phyloP scores from a whole-genome alignment of 2,888 invertebrate species.

The Hartigia nigra region DNA sequence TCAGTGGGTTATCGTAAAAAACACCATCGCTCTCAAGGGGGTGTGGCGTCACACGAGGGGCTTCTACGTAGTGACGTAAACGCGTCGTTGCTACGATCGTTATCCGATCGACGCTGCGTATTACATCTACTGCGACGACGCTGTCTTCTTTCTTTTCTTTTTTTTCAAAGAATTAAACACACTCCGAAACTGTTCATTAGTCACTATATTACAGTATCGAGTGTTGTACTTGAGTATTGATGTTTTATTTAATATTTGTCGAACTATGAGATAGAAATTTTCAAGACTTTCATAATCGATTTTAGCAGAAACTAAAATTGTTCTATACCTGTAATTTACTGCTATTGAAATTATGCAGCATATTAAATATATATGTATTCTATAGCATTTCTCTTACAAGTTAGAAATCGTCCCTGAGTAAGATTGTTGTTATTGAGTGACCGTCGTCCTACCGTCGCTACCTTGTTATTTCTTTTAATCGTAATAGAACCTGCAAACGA shows the following conservation, averaged over 20 bases:
- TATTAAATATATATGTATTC: background rate
- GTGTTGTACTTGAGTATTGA: background rate
- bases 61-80: constrained; percentile 1
- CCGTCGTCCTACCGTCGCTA: background rate
- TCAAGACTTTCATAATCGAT: background rate
- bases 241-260: background rate
- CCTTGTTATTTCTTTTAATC: background rate
- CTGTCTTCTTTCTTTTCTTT: background rate
- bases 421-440: background rate
- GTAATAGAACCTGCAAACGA: background rate
- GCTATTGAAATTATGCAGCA: background rate
- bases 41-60: constrained; percentile 1
- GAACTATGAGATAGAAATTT: background rate
- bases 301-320: background rate
- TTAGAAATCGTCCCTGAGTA: background rate
- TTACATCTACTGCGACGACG: background rate
- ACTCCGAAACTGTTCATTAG: background rate
- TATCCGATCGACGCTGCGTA: background rate
- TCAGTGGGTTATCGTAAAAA: background rate
- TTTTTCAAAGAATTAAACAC: background rate
- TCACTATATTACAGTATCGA: background rate
- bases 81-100: background rate
- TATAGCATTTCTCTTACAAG: background rate
- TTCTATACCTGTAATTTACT: background rate
- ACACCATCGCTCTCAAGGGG: background rate